Conservation (phyloP, 1,140 invertebrate genomes). For the Aricia agestis region DNA sequence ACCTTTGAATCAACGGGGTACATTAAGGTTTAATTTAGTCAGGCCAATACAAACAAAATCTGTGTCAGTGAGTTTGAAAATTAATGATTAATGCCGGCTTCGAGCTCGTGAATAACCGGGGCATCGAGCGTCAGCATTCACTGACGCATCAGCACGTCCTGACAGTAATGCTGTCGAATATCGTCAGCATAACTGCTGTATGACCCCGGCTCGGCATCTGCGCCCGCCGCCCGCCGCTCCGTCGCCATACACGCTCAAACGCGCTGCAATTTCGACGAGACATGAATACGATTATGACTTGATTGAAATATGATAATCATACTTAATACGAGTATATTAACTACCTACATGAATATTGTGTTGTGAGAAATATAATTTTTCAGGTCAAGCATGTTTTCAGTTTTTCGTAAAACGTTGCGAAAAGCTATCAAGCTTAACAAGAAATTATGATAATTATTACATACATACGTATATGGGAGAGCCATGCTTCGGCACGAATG, state of each 20-base stretch:
- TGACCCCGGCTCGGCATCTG: slow-evolving; percentile 19
- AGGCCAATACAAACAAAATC: neutral
- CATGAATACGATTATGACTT: neutral
- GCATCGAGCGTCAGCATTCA: slow-evolving; percentile 17
- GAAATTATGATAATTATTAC: too few relatives aligned
- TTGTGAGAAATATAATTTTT: too few relatives aligned
- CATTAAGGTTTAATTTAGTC: neutral
- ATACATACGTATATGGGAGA: too few relatives aligned
- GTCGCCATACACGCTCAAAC: slow-evolving; percentile 9
- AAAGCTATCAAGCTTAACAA: too few relatives aligned
- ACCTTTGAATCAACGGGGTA: neutral
- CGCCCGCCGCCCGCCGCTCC: neutral
- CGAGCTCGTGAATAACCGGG: slow-evolving; percentile 7
- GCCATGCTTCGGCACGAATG: too few relatives aligned
- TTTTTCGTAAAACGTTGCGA: too few relatives aligned
- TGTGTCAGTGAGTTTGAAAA: neutral
- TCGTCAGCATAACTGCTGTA: slow-evolving; percentile 40
- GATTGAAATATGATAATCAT: too few relatives aligned
- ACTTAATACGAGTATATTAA: too few relatives aligned
- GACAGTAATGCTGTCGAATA: slow-evolving; percentile 47
- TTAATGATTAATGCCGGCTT: slow-evolving; percentile 2
- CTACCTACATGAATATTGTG: too few relatives aligned
- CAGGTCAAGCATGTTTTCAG: too few relatives aligned
- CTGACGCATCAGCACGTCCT: slow-evolving; percentile 43
- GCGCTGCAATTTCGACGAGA: neutral